phyloP scores from a whole-genome alignment of 1,140 invertebrate species.

The Arctopsyche grandis region DNA sequence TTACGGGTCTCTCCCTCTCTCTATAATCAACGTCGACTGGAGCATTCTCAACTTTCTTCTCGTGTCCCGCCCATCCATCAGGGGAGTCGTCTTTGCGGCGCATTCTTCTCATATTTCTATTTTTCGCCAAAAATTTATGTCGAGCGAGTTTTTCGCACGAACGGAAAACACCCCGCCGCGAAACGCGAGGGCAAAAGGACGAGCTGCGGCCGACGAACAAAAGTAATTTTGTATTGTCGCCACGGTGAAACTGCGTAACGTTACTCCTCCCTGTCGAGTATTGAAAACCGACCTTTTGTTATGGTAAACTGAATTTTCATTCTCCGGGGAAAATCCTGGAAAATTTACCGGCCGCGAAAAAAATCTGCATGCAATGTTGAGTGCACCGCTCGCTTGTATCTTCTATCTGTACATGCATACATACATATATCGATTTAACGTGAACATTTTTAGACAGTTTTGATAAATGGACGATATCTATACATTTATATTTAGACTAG shows the following conservation, averaged over 20 bases:
- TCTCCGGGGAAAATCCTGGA: neutral
- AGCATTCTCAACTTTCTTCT: neutral
- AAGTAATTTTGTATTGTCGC: slow-evolving; percentile 42
- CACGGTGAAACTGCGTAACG: slow-evolving; percentile 32
- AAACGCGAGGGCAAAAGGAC: neutral
- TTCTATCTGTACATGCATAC: too few relatives aligned
- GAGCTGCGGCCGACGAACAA: slow-evolving; percentile 31
- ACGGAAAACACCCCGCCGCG: neutral
- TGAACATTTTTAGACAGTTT: too few relatives aligned
- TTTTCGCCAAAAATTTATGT: slow-evolving; percentile 10
- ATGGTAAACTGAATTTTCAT: slow-evolving; percentile 34
- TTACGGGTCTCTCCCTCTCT: neutral
- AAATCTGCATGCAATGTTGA: too few relatives aligned
- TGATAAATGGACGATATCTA: too few relatives aligned
- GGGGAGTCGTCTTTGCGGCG: neutral
- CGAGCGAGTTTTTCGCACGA: neutral
- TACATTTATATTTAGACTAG: too few relatives aligned
- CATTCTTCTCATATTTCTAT: slow-evolving; percentile 37
- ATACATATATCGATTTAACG: too few relatives aligned
- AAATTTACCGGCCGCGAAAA: neutral
- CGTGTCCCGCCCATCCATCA: slow-evolving; percentile 14
- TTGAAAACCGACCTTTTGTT: slow-evolving; percentile 35
- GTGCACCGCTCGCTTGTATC: too few relatives aligned
- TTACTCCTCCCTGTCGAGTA: slow-evolving; percentile 13
- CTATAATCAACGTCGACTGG: neutral